A percentile compares a stretch with the other conserved stretches of the same genome.
phyloP scores from a whole-genome alignment of 2,797 vertebrate species.

The Falco peregrinus region DNA sequence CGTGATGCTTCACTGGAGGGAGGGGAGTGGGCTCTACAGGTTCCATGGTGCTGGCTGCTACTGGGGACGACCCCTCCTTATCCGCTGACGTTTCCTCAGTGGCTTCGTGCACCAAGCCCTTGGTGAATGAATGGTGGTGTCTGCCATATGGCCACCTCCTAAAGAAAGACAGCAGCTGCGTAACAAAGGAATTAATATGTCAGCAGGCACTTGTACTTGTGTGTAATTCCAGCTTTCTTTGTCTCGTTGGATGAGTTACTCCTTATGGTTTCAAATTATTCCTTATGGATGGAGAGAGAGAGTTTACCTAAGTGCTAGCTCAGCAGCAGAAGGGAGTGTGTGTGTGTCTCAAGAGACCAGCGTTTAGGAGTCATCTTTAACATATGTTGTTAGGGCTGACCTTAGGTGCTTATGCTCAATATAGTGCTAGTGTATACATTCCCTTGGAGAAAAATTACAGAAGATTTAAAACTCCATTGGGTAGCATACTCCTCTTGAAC shows the following conservation, averaged over 20 bases:
- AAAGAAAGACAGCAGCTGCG: neutral
- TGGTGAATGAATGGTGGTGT: neutral
- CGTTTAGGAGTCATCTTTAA: neutral
- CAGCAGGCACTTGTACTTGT: neutral
- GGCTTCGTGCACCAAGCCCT: neutral
- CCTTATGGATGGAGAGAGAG: neutral
- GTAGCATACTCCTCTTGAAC: neutral
- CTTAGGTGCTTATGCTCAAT: neutral
- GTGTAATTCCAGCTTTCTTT: neutral
- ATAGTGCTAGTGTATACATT: neutral
- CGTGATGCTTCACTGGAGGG: neutral
- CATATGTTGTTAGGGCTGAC: neutral
- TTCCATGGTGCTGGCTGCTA: neutral
- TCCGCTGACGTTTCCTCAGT: fast-evolving
- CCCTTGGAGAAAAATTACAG: neutral
- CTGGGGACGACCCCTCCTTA: neutral
- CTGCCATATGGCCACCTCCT: neutral
- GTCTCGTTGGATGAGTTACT: neutral
- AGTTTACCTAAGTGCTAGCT: neutral
- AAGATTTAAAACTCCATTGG: neutral
- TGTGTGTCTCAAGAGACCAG: neutral
- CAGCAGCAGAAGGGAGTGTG: neutral
- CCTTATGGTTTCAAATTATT: neutral
- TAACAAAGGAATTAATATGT: slow-evolving; percentile 24
- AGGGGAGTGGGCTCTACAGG: neutral